Evolutionary conservation across 2,888 invertebrate genomes (phyloP), one percentile per base, ranked within the genome.

Genomic region (Notodonta ziczac): DNA sequence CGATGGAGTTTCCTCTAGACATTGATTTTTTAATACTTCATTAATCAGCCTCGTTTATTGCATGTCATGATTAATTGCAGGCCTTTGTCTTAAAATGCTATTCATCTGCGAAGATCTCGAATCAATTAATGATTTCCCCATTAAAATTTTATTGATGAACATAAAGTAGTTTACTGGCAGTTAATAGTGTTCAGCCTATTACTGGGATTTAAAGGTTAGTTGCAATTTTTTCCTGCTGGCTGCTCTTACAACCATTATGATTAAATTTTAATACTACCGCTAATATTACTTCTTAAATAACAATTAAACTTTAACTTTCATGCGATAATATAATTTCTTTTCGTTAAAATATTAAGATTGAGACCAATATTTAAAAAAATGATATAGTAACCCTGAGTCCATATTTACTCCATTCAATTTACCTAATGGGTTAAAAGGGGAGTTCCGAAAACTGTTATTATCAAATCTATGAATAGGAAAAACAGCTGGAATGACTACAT

Each of bases 101-200:
- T 53, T 40, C 56, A 48, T 54, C 8, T 12, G 14, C 39, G 39
- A 39, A 14, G 14, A 42, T 56, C 61, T 44, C 60, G 60, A 58
- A 63, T 61, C 39, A 51, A 58, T 57, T 66, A 67, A 62, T 65
- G 72, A 66, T 50, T 64, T 50, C 53, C 52, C 62, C 10, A 64
- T 66, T 64, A 62, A 63, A n/a, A 54, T 70, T 70, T 70, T 59
- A 70, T 65, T 57, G 67, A 54, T 54, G 56, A 32, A 59, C 59
- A 66, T 62, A 64, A 70, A 74, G 58, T 44, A 59, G 54, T 70
- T 63, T 51, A 63, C 58, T 53, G 42, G 60, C 52, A 59, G 57
- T 61, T 51, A 54, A 54, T 54, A 54, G 35, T 54, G 54, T 39
- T 39, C 39, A 39, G 54, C 39, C 54, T 54, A 54, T 54, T 54